These are phyloP conservation scores for Lochmaea capreae DNA, from an alignment of 2,888 invertebrate genomes.

Conservation along the genomic window DNA sequence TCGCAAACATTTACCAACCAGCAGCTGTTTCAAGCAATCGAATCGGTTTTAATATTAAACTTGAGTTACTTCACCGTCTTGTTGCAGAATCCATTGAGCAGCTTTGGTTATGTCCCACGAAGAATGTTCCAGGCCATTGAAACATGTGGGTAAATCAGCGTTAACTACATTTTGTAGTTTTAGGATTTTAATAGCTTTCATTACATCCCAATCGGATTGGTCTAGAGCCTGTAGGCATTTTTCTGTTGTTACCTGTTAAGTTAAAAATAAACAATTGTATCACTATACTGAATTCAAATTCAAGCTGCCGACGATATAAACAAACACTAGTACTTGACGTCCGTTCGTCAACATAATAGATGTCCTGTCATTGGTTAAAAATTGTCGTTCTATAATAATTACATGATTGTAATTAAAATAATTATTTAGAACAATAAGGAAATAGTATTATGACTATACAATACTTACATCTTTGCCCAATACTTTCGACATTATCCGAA, in stretches of 20 bases:
- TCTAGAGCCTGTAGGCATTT: slow-evolving; percentile 85
- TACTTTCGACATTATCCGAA: slow-evolving; percentile 90
- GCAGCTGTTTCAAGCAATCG: not conserved
- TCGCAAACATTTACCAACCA: not conserved
- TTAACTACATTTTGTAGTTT: slow-evolving; percentile 71
- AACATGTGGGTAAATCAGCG: slow-evolving; percentile 63
- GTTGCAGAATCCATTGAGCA: slow-evolving; percentile 71
- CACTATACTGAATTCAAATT: not conserved
- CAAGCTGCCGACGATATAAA: too few relatives aligned
- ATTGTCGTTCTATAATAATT: too few relatives aligned
- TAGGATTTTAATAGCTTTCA: slow-evolving; percentile 86
- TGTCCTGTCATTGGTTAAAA: too few relatives aligned
- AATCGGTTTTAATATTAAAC: slow-evolving; percentile 48
- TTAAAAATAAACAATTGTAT: not conserved
- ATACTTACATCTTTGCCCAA: slow-evolving; percentile 77
- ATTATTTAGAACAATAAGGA: too few relatives aligned
- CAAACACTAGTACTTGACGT: too few relatives aligned
- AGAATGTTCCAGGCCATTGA: slow-evolving; percentile 70
- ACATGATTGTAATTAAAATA: too few relatives aligned
- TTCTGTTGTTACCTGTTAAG: slow-evolving; percentile 73
- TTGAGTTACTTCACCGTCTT: slow-evolving; percentile 61
- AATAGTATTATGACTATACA: not conserved
- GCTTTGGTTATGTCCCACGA: slow-evolving; percentile 78
- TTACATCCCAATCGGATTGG: slow-evolving; percentile 88
- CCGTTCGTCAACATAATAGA: too few relatives aligned